Conservation (phyloP, 1,140 invertebrate species). For the Dendroctonus valens region DNA sequence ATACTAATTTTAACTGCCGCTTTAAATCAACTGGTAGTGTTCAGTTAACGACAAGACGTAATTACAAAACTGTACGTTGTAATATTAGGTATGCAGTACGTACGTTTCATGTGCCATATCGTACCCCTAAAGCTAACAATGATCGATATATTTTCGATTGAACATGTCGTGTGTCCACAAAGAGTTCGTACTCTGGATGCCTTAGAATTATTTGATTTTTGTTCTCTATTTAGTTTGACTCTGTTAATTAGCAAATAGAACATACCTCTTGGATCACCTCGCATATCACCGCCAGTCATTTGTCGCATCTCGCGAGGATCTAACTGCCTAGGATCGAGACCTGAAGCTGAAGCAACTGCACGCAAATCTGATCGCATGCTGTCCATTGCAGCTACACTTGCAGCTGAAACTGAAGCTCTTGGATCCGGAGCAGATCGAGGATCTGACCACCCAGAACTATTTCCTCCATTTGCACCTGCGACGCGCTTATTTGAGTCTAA, state of each 20-base stretch:
- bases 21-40: too few relatives aligned
- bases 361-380: conserved; percentile 35
- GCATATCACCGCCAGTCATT: conserved; percentile 56
- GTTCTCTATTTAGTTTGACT: not conserved
- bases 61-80: too few relatives aligned
- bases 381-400: conserved; percentile 20
- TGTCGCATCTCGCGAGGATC: conserved; percentile 65
- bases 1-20: too few relatives aligned
- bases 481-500: conserved; percentile 19
- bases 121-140: too few relatives aligned
- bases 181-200: too few relatives aligned
- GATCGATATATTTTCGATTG: too few relatives aligned
- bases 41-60: too few relatives aligned
- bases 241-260: not conserved
- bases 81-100: too few relatives aligned
- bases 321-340: conserved; percentile 51
- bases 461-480: conserved; percentile 31
- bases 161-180: too few relatives aligned
- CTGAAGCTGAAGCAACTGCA: conserved; percentile 35
- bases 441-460: conserved; percentile 36
- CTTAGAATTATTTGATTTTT: conserved; percentile 2
- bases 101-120: too few relatives aligned
- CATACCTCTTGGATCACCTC: conserved; percentile 67
- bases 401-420: conserved; percentile 17
- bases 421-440: conserved; percentile 50